These are phyloP conservation scores for Gadopsis marmoratus DNA, from an alignment of 2,797 vertebrate genomes.

Conservation along the genomic window DNA sequence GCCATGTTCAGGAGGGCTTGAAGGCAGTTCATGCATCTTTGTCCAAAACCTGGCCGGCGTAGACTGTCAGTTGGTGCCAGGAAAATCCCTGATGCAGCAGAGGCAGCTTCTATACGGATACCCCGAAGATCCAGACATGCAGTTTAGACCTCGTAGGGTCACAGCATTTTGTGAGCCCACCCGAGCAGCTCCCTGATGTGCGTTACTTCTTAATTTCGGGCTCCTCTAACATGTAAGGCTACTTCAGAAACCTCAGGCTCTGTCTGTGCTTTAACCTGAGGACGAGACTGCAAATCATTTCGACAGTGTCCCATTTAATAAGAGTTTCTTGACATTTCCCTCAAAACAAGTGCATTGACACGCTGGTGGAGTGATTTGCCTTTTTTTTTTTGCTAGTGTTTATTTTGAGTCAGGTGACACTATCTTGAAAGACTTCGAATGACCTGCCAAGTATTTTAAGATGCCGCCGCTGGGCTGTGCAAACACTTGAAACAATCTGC, in stretches of 20 bases:
- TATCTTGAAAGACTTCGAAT: constrained; percentile 29
- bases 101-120: constrained; percentile 15
- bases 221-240: no score
- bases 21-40: constrained; percentile 46
- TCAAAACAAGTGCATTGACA: not conserved
- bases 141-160: constrained; percentile 18
- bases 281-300: constrained; percentile 37
- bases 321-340: constrained; percentile 34
- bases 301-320: constrained; percentile 30
- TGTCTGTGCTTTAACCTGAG: constrained; percentile 8
- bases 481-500: constrained; percentile 30
- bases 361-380: constrained; percentile 7
- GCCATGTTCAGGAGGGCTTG: constrained; percentile 42
- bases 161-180: constrained; percentile 13
- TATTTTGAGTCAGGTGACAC: constrained; percentile 19
- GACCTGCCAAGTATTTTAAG: constrained; percentile 25
- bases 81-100: constrained; percentile 36
- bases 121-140: constrained; percentile 31
- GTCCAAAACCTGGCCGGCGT: constrained; percentile 36
- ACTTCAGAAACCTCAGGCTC: constrained; percentile 23
- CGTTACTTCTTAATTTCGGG: constrained; percentile 30
- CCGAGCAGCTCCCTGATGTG: constrained; percentile 19
- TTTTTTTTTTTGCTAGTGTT: not conserved
- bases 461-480: constrained; percentile 30
- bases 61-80: constrained; percentile 34